Percentiles rank a stretch among this genome's conserved stretches.
Evolutionary conservation across 1,140 invertebrate genomes (phyloP).

Genomic region (Papilio polytes): DNA sequence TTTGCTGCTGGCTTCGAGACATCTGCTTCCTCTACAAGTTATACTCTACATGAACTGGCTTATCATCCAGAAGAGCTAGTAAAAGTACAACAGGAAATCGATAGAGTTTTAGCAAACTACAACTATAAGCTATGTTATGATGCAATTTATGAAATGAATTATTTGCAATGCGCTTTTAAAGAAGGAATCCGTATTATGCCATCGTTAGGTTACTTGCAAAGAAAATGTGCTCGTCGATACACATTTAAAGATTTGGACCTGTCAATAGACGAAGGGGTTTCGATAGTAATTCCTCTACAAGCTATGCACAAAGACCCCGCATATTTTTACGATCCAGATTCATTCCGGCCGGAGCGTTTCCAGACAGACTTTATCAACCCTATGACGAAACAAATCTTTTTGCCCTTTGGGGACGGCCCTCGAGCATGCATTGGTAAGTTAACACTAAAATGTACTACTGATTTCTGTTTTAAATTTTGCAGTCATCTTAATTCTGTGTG

Average conservation of each 20-base stretch:
- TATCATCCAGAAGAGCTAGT: slow-evolving; percentile 83
- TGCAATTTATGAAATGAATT: neutral
- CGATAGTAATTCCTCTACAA: neutral
- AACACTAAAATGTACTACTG: too few species aligned
- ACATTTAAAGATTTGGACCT: neutral
- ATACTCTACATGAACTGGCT: neutral
- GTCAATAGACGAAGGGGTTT: neutral
- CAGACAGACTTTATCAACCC: neutral
- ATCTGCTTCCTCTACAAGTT: slow-evolving; percentile 81
- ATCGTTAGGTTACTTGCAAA: neutral
- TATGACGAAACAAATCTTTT: neutral
- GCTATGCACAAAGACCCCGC: neutral
- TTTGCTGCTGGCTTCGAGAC: slow-evolving; percentile 75
- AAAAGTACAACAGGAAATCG: slow-evolving; percentile 60
- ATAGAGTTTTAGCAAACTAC: neutral
- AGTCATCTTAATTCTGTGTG: too few species aligned
- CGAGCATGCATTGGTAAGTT: neutral
- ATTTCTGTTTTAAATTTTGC: too few species aligned
- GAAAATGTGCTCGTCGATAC: neutral
- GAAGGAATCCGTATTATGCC: neutral
- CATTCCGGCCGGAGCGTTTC: neutral
- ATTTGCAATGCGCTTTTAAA: neutral
- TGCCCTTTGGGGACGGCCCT: neutral
- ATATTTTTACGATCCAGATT: neutral
- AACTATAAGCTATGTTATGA: neutral